A percentile compares a stretch with the other conserved stretches of the same genome.
Conservation (phyloP, 2,797 vertebrate genomes). For the Chaetodon trifasciatus region DNA sequence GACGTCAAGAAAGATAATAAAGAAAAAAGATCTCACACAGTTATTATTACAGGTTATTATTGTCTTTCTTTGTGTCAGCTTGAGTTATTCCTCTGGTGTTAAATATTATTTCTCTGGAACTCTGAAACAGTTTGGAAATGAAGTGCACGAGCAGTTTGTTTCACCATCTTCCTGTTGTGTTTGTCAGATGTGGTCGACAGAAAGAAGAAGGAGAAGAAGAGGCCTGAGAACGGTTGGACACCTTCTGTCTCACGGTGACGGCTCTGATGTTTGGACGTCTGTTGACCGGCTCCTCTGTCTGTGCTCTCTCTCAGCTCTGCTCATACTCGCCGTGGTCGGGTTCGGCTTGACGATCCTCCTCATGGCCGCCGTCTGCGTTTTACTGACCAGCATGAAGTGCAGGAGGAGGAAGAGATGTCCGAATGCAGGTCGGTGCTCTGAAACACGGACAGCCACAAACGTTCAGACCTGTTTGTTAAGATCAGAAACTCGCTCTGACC, state of each 20-base stretch:
- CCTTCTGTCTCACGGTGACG: not conserved
- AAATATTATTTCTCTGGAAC: too few species aligned
- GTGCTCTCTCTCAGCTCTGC: constrained; percentile 45
- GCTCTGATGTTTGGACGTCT: not conserved
- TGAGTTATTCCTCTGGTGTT: too few species aligned
- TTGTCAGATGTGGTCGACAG: constrained; percentile 40
- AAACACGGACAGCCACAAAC: accelerated
- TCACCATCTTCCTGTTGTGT: not conserved
- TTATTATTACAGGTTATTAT: too few species aligned
- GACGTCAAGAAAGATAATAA: too few species aligned
- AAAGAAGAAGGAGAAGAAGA: constrained; percentile 31
- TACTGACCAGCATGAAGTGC: constrained; percentile 54
- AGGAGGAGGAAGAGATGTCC: constrained; percentile 36
- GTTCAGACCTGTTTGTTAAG: too few species aligned
- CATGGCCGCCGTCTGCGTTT: constrained; percentile 25
- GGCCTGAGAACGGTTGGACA: constrained; percentile 49
- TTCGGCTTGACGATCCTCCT: constrained; percentile 38
- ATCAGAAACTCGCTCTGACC: too few species aligned
- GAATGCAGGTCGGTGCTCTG: constrained; percentile 19
- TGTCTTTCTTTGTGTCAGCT: too few species aligned
- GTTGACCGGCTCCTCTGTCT: not conserved
- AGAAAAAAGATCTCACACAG: too few species aligned
- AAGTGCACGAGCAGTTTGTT: not conserved
- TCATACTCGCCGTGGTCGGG: constrained; percentile 27
- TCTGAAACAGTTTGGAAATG: too few species aligned